Base-by-base conservation (phyloP, 1,140 invertebrate genomes). In the Zophobas atratus region DNA sequence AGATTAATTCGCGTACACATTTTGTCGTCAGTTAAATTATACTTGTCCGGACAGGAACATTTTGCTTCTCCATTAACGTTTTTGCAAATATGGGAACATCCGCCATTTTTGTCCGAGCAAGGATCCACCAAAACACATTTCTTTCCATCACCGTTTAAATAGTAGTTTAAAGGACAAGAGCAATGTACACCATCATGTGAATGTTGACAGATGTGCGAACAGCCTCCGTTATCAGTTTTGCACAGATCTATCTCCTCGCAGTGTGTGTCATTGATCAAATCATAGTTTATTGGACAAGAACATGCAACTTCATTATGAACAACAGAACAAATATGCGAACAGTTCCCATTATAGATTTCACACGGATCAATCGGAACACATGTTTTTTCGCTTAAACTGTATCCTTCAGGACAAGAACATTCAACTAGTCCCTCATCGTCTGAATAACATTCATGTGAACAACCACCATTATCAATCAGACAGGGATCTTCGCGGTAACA, bases 71-170 rank as follows among this genome's bases (percentile, higher is more conserved):
- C 38, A n/a, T 70, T 43, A 1, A 72, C 60, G 41, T 38, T 93
- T 67, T 91, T 87, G 84, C 93, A 94, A 5, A 89, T 85, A 80
- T 92, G 90, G 43, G 89, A 89, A 84, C 93, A 94, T 1, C 91
- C 92, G 0, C 92, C 92, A 84, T 94, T 94, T 78, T 89, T 88
- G 1, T 85, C 81, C 1, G 81, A 80, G 85, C 93, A 94, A 84
- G 93, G 92, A 81, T 95, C 88, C 73, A 92, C 87, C 85, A 94
- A 92, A 80, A 86, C 67, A 78, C 88, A 89, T 5, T 70, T 80
- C 36, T 83, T 84, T 63, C 84, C 84, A 78, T 87, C 86, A 1
- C 83, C 81, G 2, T 83, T 76, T 8, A 91, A 84, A 36, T 83
- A 81, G 84, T 87, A 90, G 1, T 89, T 89, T 32, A 89, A 85